Percentiles rank a stretch among this genome's conserved stretches.
These are phyloP conservation scores for Apamea anceps DNA, from an alignment of 2,888 invertebrate genomes.

Conservation along the genomic window DNA sequence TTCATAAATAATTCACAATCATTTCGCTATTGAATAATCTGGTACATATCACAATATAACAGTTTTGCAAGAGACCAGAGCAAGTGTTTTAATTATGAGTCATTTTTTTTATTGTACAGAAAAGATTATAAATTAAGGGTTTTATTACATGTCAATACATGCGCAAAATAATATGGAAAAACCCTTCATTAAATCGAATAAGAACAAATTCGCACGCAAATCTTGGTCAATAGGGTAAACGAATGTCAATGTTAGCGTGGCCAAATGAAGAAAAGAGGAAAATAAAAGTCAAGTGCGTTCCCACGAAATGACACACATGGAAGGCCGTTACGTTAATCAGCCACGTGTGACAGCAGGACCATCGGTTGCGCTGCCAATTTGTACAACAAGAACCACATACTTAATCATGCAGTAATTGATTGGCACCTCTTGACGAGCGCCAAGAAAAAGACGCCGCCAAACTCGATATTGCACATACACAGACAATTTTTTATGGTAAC, in stretches of 20 bases:
- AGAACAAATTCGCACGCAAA: slow-evolving; percentile 63
- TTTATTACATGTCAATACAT: slow-evolving; percentile 10
- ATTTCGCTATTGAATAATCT: not conserved
- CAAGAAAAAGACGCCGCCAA: slow-evolving; percentile 72
- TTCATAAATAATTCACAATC: not conserved
- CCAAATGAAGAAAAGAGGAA: slow-evolving; percentile 72
- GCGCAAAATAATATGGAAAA: slow-evolving; percentile 11
- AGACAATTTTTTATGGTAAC: slow-evolving; percentile 58
- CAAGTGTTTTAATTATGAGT: not conserved
- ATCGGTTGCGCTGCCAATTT: slow-evolving; percentile 76
- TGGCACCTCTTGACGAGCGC: slow-evolving; percentile 76
- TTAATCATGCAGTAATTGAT: slow-evolving; percentile 81
- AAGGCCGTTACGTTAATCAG: slow-evolving; percentile 78
- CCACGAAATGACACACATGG: slow-evolving; percentile 74
- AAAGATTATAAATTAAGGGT: not conserved
- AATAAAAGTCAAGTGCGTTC: slow-evolving; percentile 80
- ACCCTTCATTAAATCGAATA: slow-evolving; percentile 27
- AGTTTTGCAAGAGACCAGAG: not conserved
- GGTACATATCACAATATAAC: not conserved
- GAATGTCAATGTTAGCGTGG: slow-evolving; percentile 76
- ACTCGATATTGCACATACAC: slow-evolving; percentile 47
- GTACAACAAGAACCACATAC: slow-evolving; percentile 74
- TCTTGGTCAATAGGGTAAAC: slow-evolving; percentile 73
- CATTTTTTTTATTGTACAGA: not conserved
- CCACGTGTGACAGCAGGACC: slow-evolving; percentile 70